phyloP scores from a whole-genome alignment of 2,113 vertebrate species.

The Syrrhaptes paradoxus region DNA sequence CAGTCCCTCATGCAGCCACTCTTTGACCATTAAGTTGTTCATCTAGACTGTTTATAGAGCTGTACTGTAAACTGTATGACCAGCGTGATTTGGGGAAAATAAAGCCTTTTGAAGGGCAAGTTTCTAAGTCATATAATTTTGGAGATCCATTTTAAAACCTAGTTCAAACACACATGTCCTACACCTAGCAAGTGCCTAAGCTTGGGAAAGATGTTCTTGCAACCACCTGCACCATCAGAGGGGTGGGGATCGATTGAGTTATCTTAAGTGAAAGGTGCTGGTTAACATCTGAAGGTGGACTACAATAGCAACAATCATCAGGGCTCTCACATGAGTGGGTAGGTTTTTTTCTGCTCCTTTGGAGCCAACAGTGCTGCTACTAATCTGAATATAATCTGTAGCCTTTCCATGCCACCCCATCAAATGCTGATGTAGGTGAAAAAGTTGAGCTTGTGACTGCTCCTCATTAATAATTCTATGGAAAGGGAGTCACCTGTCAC shows the following conservation, averaged over 20 bases:
- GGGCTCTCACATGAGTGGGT: not conserved
- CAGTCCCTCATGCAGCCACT: not conserved
- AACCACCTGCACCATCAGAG: not conserved
- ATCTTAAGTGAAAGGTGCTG: not conserved
- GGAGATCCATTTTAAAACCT: not conserved
- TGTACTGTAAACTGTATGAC: not conserved
- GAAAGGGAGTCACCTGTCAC: not conserved
- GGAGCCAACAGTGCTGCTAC: not conserved
- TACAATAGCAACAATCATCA: not conserved
- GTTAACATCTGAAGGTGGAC: not conserved
- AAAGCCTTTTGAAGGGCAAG: not conserved
- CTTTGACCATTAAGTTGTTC: not conserved
- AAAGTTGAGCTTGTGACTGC: not conserved
- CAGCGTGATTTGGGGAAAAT: not conserved
- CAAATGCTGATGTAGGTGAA: not conserved
- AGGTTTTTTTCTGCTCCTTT: not conserved
- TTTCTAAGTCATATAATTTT: not conserved
- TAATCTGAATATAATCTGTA: not conserved
- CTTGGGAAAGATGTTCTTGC: not conserved
- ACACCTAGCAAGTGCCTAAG: not conserved
- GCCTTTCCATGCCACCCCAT: not conserved
- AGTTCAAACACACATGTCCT: not conserved
- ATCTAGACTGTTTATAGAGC: not conserved
- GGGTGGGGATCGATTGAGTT: not conserved
- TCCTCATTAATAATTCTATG: not conserved